Conservation (phyloP, 2,113 vertebrate species). For the Pithys albifrons region DNA sequence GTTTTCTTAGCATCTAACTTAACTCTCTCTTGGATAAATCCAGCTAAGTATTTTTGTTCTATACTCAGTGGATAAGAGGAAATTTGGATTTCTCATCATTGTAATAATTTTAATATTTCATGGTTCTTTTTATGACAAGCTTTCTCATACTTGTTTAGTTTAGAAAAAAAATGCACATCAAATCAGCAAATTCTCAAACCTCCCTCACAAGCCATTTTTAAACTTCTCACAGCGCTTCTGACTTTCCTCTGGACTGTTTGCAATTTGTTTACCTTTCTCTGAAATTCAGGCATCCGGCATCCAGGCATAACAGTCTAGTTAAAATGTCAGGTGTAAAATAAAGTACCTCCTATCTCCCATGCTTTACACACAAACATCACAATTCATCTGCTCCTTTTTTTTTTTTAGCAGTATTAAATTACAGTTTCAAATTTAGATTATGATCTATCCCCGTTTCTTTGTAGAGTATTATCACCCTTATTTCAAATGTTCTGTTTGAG, state of each 20-base stretch:
- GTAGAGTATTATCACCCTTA: background rate
- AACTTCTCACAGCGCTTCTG: background rate
- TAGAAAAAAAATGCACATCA: background rate
- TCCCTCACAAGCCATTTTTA: background rate
- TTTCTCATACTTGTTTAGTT: background rate
- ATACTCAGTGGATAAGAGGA: background rate
- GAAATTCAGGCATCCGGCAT: background rate
- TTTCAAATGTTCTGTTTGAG: background rate
- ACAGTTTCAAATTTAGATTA: background rate
- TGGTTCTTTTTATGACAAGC: background rate
- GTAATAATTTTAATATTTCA: background rate
- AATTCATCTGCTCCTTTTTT: background rate
- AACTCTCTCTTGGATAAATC: conserved; percentile 3
- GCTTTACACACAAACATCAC: background rate
- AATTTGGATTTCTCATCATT: background rate
- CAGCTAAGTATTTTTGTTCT: background rate
- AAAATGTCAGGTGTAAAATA: background rate
- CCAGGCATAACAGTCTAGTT: background rate
- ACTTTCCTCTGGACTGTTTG: background rate
- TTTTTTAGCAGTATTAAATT: background rate
- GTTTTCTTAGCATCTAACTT: conserved; percentile 17
- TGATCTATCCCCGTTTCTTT: background rate
- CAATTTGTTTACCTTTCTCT: background rate
- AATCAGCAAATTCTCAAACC: background rate
- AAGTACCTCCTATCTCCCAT: background rate